Percentiles rank a stretch among this genome's conserved stretches.
Conservation (phyloP, 2,888 invertebrate genomes). For the Anthophora plumipes region DNA sequence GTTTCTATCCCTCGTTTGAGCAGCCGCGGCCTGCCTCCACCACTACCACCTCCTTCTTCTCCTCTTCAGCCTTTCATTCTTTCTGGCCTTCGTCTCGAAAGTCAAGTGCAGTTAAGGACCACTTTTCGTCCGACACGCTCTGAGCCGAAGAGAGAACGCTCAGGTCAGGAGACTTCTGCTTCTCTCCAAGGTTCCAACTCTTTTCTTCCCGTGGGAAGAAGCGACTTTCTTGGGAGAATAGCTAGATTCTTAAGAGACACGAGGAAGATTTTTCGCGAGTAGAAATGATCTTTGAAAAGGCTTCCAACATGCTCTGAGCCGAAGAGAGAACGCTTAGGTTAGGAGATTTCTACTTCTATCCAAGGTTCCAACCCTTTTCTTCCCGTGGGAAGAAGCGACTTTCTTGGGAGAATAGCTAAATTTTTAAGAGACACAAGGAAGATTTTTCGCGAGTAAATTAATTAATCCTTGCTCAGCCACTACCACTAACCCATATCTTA, state of each 20-base stretch:
- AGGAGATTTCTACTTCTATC: not conserved
- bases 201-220: slow-evolving; percentile 12
- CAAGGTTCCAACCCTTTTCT: not conserved
- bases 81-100: slow-evolving; percentile 71
- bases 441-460: not conserved
- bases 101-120: slow-evolving; percentile 73
- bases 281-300: not conserved
- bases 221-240: not conserved
- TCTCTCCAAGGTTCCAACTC: not conserved
- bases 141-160: not conserved
- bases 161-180: not conserved
- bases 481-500: no score
- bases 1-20: slow-evolving; percentile 68
- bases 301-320: slow-evolving; percentile 8
- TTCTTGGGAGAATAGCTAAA: not conserved
- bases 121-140: slow-evolving; percentile 48
- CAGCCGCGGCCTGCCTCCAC: slow-evolving; percentile 30
- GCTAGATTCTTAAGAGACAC: not conserved
- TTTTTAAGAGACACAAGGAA: not conserved
- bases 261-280: not conserved
- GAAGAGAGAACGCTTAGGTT: slow-evolving; percentile 7
- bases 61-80: slow-evolving; percentile 40
- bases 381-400: slow-evolving; percentile 9
- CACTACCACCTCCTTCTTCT: slow-evolving; percentile 18
- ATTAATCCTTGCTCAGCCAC: no score